Conservation (phyloP, 2,113 vertebrate species). For the Dermatemys mawii region DNA sequence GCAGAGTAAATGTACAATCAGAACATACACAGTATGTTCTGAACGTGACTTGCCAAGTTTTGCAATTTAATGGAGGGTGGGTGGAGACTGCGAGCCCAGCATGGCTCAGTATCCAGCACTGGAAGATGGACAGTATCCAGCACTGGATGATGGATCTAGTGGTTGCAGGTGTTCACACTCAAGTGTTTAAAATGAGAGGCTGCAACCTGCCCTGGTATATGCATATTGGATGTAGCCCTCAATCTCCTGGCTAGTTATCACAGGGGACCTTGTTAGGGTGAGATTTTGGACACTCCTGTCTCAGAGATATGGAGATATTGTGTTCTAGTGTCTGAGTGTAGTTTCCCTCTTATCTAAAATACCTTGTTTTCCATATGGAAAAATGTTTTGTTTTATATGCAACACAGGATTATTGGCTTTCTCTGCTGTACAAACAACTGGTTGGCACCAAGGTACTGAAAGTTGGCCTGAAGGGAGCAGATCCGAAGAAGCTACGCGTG, state of each 20-base stretch:
- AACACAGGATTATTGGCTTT: slow-evolving; percentile 95
- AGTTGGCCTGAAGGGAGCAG: slow-evolving; percentile 6
- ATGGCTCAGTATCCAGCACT: not conserved
- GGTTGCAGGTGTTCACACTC: not conserved
- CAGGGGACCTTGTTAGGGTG: not conserved
- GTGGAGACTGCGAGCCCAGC: not conserved
- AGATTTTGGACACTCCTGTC: not conserved
- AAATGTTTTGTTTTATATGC: not conserved
- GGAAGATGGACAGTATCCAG: too few relatives aligned
- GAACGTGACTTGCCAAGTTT: not conserved
- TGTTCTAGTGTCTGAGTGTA: not conserved
- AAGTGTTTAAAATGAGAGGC: not conserved
- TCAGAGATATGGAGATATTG: not conserved
- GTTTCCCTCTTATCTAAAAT: not conserved
- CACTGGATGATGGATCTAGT: not conserved
- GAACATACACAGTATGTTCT: too few relatives aligned
- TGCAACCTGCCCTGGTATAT: not conserved
- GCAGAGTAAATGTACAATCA: not conserved
- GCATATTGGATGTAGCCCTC: not conserved
- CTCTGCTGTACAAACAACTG: slow-evolving; percentile 91
- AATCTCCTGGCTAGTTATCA: not conserved
- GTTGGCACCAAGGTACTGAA: slow-evolving; percentile 88
- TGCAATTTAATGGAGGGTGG: not conserved
- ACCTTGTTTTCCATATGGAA: not conserved
- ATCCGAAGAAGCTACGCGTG: slow-evolving; percentile 76